Evolutionary conservation across 2,888 invertebrate genomes (phyloP).

Genomic region (Tuta absoluta): DNA sequence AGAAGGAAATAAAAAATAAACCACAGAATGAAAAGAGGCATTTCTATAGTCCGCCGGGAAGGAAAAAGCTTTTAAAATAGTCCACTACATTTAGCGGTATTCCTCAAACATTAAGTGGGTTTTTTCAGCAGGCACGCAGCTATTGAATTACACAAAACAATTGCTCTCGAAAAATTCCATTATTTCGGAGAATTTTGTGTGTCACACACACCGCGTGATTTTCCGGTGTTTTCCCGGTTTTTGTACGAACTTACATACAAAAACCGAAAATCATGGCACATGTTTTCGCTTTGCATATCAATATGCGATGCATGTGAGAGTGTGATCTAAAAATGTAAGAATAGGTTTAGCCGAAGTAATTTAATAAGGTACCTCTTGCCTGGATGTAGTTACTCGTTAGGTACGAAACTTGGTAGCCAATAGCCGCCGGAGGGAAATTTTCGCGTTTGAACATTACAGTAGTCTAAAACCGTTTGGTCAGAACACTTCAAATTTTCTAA

Average conservation of each 20-base stretch:
- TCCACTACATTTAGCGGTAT: slow-evolving; percentile 9
- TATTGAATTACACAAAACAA: slow-evolving; percentile 8
- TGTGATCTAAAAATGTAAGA: too few species aligned
- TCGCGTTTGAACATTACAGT: background rate
- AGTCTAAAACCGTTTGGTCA: background rate
- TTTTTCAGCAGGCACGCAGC: background rate
- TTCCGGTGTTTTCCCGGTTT: background rate
- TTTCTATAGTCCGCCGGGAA: background rate
- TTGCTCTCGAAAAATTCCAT: background rate
- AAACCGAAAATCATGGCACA: too few species aligned
- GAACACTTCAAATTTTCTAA: slow-evolving; percentile 12
- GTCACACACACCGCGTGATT: background rate
- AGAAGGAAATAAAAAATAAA: background rate
- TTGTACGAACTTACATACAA: too few species aligned
- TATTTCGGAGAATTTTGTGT: background rate
- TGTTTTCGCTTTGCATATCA: too few species aligned
- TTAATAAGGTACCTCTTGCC: too few species aligned
- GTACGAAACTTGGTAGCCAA: too few species aligned
- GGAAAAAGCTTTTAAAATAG: slow-evolving; percentile 4
- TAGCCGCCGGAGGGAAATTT: too few species aligned
- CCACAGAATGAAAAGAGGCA: background rate
- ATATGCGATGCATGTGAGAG: too few species aligned
- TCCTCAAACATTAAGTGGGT: slow-evolving; percentile 7
- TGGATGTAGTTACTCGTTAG: too few species aligned
- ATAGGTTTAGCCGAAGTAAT: too few species aligned